Base-by-base conservation (phyloP, 2,888 invertebrate genomes). In the Cephonodes hylas region DNA sequence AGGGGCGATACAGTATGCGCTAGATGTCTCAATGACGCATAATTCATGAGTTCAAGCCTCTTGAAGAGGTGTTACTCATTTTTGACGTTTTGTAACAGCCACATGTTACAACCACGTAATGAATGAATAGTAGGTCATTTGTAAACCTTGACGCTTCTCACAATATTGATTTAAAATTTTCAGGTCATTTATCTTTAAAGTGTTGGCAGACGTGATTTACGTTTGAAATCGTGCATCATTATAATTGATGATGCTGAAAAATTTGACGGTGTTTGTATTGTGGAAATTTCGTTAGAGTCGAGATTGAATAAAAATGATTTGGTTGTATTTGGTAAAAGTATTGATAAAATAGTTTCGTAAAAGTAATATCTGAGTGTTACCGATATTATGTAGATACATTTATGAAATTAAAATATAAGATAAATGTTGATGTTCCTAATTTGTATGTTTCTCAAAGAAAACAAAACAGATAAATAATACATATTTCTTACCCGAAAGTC, bases 1-100 rank as follows among this genome's bases (percentile, higher is more conserved):
- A 70, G 67, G 69, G 65, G 38, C 68, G 65, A 66, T 67, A 63
- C 69, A 48, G 38, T 25, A 48, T 31, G 27, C 31, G 53, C 18
- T 53, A 31, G 68, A 74, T 86, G 86, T 85, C 86, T 84, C 84
- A 88, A 87, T 74, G 76, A 69, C 69, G 88, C 88, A 89, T 89
- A 81, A 90, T 89, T 89, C 87, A 91, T 90, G 70, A 66, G 68
- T 74, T 76, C 80, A 79, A 79, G 80, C 77, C 72, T 69, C 74
- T 75, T 69, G 69, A 76, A 73, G 77, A 83, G 87, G 85, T 86
- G 88, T 88, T 84, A 76, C 76, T 76, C 73, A 76, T 80, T 80
- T 79, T 77, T 74, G 74, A 64, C 73, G 77, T 88, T 89, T 89
- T 88, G 91, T 83, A 89, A 91, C 76, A 76, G 80, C 77, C 62